Evolutionary conservation across 2,797 vertebrate species (phyloP), one percentile per base, ranked within the genome.

Genomic region (Cynodonichthys magdalenae): DNA sequence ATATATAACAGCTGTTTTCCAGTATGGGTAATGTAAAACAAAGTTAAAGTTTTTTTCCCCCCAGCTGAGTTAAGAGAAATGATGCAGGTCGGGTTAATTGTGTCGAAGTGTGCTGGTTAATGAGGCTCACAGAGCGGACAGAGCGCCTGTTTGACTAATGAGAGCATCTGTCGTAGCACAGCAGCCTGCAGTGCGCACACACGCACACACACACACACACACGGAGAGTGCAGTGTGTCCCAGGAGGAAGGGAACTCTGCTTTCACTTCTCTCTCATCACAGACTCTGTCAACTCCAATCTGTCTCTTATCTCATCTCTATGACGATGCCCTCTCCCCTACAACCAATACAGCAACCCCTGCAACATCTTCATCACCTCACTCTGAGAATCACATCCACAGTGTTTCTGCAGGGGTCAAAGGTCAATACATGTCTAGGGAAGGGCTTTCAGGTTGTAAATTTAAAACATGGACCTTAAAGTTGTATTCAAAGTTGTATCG

Each of bases 141-240:
- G 74, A 58, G 56, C 44, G 6, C 70, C 76, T 85, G 83, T 89
- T 86, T 72, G 82, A 82, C 83, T 91, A 88, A 89, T 88, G 87
- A 91, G 82, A 83, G 80, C 79, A 84, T 79, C 82, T 87, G 84
- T 88, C 69, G 66, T 81, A 74, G 63, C 53, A 57, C 69, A 61
- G 71, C 75, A 79, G 77, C 76, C 79, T 69, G 64, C 66, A 80
- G 61, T 61, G 1, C 44, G 0, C 27, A 62, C 69, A 7, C 68
- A 31, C 70, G 51, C 47, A 42, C 45, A 47, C 42, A 66, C 53
- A 53, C 46, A 49, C 0, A 39, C 64, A 51, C 54, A 62, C 15
- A 49, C 29, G 46, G 15, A 14, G 20, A 27, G 46, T 1, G 18
- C 15, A 0, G 49, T 42, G 65, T 45, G 65, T 85, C 81, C 79